Evolutionary conservation across 2,797 vertebrate species (phyloP), one percentile per base, ranked within the genome.

Genomic region (Leptodactylus fallax): DNA sequence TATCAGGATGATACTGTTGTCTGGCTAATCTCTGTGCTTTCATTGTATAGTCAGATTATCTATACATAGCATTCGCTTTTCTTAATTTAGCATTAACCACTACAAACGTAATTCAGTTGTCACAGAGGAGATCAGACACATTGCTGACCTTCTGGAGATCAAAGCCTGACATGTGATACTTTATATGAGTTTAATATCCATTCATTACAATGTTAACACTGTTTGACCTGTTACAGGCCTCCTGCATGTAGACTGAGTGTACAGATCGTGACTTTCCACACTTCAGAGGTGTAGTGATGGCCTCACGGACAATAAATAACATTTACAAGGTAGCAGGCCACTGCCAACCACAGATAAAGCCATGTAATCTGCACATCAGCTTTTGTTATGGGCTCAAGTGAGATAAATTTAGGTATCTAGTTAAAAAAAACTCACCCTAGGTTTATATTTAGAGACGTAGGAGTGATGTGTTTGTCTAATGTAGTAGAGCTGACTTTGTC

Each of bases 31-130:
- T 51, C 51, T 53, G 8, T 3, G 3, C 19, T 61, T 74, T 21
- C 67, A 60, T 74, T 84, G 53, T 12, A 60, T 63, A 51, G 71
- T 63, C 60, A 53, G 83, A 47, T 63, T 61, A 85, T n/a, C 83
- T 77, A 77, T 51, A 85, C 45, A 74, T 76, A 76, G 55, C 72
- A 14, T 2, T 2, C 14, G 83, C 71, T 77, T 63, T 63, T 77
- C 69, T 17, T 85, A 85, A 85, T 85, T 85, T 85, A 76, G 69
- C 83, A 76, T 85, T 85, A 61, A 85, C 83, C 83, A 85, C 83
- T 77, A 84, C 83, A 85, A 85, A 85, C 56, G 83, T 84, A 84
- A 84, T 84, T 84, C 67, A 84, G 82, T 76, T 85, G 71, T 77
- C 71, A 45, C 63, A 71, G 81, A 84, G 53, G 56, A 85, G 83